Conservation (phyloP, 2,888 invertebrate species). For the Yponomeuta malinellus region DNA sequence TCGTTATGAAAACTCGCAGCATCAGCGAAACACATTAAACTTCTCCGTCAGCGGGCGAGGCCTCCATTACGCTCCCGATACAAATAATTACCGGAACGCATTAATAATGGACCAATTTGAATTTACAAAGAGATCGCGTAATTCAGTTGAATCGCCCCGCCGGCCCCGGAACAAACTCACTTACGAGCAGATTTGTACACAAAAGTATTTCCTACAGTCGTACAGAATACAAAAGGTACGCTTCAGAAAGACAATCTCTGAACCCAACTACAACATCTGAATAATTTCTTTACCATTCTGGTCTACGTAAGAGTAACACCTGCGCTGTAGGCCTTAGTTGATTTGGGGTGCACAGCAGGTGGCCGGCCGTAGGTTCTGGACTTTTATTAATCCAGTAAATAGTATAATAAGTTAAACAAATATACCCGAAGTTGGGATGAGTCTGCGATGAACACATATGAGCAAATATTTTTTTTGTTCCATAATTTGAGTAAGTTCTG, state of each 20-base stretch:
- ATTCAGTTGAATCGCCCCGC: slow-evolving; percentile 16
- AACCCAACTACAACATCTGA: background rate
- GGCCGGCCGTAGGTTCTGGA: no score
- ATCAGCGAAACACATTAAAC: background rate
- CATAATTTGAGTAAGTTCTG: no score
- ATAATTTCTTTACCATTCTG: background rate
- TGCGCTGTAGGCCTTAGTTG: no score
- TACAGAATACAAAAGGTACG: background rate
- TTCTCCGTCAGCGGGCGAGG: background rate
- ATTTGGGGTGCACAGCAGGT: no score
- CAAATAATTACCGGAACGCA: slow-evolving; percentile 15
- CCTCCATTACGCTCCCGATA: slow-evolving; percentile 13
- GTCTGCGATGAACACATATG: no score
- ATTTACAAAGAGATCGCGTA: slow-evolving; percentile 18
- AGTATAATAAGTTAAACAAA: no score
- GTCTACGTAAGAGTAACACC: no score
- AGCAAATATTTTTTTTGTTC: no score
- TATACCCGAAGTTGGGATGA: no score
- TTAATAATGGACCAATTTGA: slow-evolving; percentile 16
- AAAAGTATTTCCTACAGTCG: background rate
- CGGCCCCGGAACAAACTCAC: slow-evolving; percentile 2
- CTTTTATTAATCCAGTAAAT: no score
- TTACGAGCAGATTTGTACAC: slow-evolving; percentile 8
- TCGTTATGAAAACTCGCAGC: background rate
- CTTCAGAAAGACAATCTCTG: background rate